These are phyloP conservation scores for Axis porcinus DNA, from an alignment of 2,113 vertebrate genomes.

Conservation along the genomic window DNA sequence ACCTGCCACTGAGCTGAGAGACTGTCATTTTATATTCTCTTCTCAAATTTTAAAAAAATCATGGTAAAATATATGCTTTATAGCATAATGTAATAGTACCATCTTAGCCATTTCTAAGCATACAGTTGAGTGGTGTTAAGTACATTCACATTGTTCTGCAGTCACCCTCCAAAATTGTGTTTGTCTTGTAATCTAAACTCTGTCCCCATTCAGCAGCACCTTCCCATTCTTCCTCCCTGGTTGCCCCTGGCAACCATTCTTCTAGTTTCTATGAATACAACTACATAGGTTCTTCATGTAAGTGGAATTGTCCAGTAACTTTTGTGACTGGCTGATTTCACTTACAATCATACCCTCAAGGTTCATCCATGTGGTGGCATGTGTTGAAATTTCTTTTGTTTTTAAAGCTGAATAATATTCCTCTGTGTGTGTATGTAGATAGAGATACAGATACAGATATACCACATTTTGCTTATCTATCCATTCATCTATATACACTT, in stretches of 20 bases:
- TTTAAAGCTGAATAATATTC: not conserved
- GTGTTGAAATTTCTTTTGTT: not conserved
- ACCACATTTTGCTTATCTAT: not conserved
- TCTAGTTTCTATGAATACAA: not conserved
- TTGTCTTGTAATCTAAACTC: not conserved
- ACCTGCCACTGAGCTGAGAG: not conserved
- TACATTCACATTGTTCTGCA: not conserved
- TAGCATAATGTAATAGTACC: not conserved
- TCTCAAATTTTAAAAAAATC: not conserved
- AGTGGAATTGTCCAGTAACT: not conserved
- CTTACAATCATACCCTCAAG: not conserved
- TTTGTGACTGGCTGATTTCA: not conserved
- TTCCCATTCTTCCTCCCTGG: not conserved
- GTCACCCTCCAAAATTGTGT: not conserved
- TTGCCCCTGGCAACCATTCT: not conserved
- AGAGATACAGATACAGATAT: not conserved
- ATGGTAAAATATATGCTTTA: not conserved
- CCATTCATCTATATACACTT: too few relatives aligned
- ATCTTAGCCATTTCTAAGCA: not conserved
- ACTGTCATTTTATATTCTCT: not conserved
- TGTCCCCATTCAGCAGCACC: not conserved
- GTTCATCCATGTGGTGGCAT: not conserved
- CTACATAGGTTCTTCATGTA: not conserved
- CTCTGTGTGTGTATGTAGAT: not conserved
- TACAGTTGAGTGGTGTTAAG: not conserved